A percentile compares a stretch with the other conserved stretches of the same genome.
Evolutionary conservation across 2,797 vertebrate genomes (phyloP).

Genomic region (Chrysocyon brachyurus): DNA sequence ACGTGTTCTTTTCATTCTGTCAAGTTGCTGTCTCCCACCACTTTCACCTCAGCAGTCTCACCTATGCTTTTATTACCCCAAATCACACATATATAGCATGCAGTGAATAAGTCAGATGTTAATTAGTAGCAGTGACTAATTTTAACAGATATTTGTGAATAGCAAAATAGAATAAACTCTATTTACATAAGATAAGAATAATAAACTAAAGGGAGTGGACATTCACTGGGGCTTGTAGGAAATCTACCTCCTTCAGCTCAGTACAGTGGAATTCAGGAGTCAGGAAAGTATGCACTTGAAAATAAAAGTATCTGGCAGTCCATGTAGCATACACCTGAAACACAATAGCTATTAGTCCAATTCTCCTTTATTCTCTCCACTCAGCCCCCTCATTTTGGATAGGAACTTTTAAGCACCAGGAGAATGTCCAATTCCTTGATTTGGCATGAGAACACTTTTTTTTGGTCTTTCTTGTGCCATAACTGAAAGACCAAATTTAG

Average conservation of each 20-base stretch:
- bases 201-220: neutral
- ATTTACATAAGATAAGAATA: conserved; percentile 29
- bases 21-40: neutral
- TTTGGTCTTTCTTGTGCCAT: neutral
- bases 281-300: neutral
- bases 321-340: neutral
- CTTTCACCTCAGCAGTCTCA: neutral
- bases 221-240: neutral
- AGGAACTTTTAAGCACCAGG: neutral
- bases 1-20: neutral
- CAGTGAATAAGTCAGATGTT: neutral
- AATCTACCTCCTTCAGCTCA: neutral
- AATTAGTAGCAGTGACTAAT: neutral
- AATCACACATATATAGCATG: neutral
- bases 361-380: neutral
- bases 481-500: conserved; percentile 51
- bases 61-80: neutral
- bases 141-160: neutral
- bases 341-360: neutral
- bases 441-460: conserved; percentile 36
- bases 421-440: neutral
- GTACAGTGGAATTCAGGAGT: neutral
- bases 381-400: neutral
- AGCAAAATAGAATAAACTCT: neutral
- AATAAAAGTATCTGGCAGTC: neutral